These are phyloP conservation scores for Microplitis demolitor DNA, from an alignment of 1,140 invertebrate species.

Conservation along the genomic window DNA sequence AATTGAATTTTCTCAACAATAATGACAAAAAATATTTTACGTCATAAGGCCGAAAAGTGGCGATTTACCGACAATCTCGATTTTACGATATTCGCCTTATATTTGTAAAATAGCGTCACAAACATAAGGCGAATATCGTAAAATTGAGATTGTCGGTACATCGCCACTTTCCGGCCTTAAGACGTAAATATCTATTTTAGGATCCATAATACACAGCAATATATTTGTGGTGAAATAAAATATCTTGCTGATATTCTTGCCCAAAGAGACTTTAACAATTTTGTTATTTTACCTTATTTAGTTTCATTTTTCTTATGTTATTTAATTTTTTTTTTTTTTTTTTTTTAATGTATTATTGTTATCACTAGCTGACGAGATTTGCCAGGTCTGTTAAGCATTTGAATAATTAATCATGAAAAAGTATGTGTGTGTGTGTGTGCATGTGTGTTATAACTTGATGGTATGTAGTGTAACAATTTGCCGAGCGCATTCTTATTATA, in stretches of 20 bases:
- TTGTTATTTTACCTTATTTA: neutral
- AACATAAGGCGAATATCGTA: no score
- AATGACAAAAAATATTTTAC: no score
- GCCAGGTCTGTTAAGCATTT: slow-evolving; percentile 7
- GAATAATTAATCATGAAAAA: slow-evolving; percentile 39
- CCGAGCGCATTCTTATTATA: slow-evolving; percentile 40
- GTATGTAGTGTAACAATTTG: slow-evolving; percentile 44
- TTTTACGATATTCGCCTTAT: no score
- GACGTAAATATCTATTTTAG: no score
- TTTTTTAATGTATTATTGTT: slow-evolving; percentile 10
- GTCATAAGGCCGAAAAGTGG: no score
- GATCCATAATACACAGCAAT: neutral
- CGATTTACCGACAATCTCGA: no score
- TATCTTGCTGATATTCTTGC: neutral
- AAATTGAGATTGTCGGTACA: no score
- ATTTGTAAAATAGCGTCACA: no score
- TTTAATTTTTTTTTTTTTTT: neutral
- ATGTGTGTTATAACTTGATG: slow-evolving; percentile 5
- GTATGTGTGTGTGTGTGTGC: neutral
- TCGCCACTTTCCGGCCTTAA: no score
- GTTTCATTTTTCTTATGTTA: no score
- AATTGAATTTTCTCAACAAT: no score
- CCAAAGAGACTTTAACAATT: neutral
- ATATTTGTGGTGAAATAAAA: neutral
- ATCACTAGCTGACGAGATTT: neutral